Conservation (phyloP, 2,113 vertebrate genomes). For the Dolichallabes microphthalmus region DNA sequence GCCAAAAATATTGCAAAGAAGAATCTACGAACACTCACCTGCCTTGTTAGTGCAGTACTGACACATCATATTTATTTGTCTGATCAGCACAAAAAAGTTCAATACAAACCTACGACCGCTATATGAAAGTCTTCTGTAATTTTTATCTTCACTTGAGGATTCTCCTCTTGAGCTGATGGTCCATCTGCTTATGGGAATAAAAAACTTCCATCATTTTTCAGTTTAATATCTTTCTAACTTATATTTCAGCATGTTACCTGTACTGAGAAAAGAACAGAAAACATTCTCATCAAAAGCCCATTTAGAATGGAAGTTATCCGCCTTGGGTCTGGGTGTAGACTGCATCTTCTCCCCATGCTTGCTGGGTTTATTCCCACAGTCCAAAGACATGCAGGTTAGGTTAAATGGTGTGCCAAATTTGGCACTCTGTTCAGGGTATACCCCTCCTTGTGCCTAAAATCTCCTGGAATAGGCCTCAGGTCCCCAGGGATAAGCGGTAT, state of each 20-base stretch:
- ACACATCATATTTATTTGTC: slow-evolving; percentile 51
- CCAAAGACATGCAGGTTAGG: too few species aligned
- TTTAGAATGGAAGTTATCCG: neutral
- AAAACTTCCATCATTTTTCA: neutral
- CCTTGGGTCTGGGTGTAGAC: too few species aligned
- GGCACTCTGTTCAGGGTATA: too few species aligned
- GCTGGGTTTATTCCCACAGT: too few species aligned
- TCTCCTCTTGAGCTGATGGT: neutral
- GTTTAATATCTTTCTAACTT: neutral
- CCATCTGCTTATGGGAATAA: neutral
- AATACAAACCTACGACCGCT: neutral
- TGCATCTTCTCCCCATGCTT: too few species aligned
- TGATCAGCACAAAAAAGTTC: neutral
- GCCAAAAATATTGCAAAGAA: slow-evolving; percentile 7
- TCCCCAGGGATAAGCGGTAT: too few species aligned
- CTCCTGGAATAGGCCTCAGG: too few species aligned
- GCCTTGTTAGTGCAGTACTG: slow-evolving; percentile 33
- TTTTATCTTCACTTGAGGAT: neutral
- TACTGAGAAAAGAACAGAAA: neutral
- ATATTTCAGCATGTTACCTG: neutral
- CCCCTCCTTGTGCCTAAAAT: too few species aligned
- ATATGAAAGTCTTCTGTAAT: neutral
- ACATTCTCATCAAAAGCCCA: neutral
- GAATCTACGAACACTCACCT: neutral
- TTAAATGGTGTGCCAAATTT: too few species aligned